Percentiles rank a stretch among this genome's conserved stretches.
Conservation (phyloP, 2,888 invertebrate genomes). For the Callyntrura guangdongensis region DNA sequence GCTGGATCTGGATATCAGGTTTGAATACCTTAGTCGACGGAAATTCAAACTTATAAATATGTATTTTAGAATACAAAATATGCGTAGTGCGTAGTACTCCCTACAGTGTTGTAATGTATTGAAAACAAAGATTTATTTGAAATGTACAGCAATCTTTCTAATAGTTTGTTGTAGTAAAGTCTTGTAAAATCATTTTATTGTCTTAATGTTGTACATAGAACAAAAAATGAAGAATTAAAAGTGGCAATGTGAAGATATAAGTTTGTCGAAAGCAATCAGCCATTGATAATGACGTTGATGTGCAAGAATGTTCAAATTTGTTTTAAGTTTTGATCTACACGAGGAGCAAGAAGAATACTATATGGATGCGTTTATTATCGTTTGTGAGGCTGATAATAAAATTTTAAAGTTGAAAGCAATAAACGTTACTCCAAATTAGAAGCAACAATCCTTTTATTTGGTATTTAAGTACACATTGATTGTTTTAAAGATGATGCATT, state of each 20-base stretch:
- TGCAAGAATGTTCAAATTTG: not conserved
- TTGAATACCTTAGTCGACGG: slow-evolving; percentile 3
- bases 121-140: not conserved
- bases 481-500: not conserved
- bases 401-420: not conserved
- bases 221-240: slow-evolving; percentile 27
- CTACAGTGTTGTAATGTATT: not conserved
- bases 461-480: not conserved
- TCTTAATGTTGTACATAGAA: slow-evolving; percentile 21
- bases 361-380: not conserved
- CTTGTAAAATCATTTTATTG: slow-evolving; percentile 18
- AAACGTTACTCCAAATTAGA: not conserved
- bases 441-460: not conserved
- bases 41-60: not conserved
- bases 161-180: slow-evolving; percentile 18
- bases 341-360: not conserved
- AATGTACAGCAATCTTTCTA: not conserved
- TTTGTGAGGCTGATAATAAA: slow-evolving; percentile 6
- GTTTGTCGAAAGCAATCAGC: not conserved
- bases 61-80: not conserved
- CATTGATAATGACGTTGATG: not conserved
- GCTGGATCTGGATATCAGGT: slow-evolving; percentile 47
- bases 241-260: not conserved
- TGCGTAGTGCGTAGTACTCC: not conserved
- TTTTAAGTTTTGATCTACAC: not conserved